Evolutionary conservation across 1,140 invertebrate species (phyloP).

Genomic region (Nixonia krombeini): DNA sequence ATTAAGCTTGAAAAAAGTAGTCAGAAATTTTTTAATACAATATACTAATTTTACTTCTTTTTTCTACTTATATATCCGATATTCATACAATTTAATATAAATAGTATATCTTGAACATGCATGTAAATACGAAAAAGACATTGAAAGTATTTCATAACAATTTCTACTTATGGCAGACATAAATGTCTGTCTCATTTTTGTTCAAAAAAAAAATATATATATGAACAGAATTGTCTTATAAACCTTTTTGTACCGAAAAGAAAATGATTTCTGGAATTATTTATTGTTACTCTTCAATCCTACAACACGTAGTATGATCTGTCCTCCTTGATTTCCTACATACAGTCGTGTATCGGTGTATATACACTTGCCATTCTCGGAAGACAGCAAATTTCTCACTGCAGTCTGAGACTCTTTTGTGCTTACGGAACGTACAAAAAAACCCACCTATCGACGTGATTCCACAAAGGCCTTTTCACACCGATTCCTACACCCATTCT

Average conservation of each 20-base stretch:
- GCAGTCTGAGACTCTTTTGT: slow-evolving; percentile 26
- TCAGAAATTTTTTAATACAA: too few species aligned
- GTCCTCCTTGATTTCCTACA: slow-evolving; percentile 17
- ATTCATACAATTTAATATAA: too few species aligned
- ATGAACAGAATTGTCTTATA: too few species aligned
- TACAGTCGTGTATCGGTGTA: background rate
- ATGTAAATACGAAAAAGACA: too few species aligned
- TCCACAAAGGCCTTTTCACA: slow-evolving; percentile 43
- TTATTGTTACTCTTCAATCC: background rate
- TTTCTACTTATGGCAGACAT: too few species aligned
- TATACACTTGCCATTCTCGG: slow-evolving; percentile 20
- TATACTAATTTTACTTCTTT: too few species aligned
- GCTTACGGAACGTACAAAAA: slow-evolving; percentile 18
- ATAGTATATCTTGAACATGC: too few species aligned
- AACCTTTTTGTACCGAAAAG: background rate
- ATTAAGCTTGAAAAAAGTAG: too few species aligned
- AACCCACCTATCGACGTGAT: slow-evolving; percentile 31
- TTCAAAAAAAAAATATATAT: too few species aligned
- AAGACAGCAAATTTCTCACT: slow-evolving; percentile 30
- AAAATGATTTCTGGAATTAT: background rate
- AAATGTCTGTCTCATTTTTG: too few species aligned
- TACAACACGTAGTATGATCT: background rate
- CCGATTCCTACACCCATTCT: slow-evolving; percentile 23
- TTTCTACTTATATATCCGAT: too few species aligned
- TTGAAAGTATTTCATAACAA: too few species aligned